Percentiles rank a stretch among this genome's conserved stretches.
phyloP scores from a whole-genome alignment of 2,888 invertebrate genomes.

The Pseudanteris insignis region DNA sequence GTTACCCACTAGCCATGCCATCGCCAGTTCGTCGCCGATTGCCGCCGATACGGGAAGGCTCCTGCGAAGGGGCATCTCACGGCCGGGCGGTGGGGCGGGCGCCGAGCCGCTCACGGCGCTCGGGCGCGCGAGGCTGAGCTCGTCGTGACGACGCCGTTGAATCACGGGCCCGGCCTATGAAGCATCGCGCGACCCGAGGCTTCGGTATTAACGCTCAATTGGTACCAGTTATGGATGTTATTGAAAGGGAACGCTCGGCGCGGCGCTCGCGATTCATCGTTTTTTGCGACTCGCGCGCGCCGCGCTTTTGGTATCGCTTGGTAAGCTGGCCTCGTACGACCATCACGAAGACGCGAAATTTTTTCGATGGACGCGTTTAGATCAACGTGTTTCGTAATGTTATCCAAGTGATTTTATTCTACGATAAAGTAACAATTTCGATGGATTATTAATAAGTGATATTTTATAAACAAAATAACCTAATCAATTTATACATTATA shows the following conservation, averaged over 20 bases:
- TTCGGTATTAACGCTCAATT: slow-evolving; percentile 1
- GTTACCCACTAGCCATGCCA: neutral
- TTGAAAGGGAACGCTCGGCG: slow-evolving; percentile 17
- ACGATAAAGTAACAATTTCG: neutral
- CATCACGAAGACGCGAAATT: too few relatives aligned
- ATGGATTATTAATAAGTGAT: too few relatives aligned
- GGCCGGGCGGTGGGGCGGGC: slow-evolving; percentile 24
- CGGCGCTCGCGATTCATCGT: too few relatives aligned
- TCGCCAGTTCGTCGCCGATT: slow-evolving; percentile 14
- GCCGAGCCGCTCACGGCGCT: slow-evolving; percentile 9
- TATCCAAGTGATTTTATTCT: too few relatives aligned
- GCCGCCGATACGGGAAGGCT: slow-evolving; percentile 36
- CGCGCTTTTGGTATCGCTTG: neutral
- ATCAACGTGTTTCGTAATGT: too few relatives aligned
- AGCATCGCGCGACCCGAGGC: slow-evolving; percentile 10
- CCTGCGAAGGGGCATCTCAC: slow-evolving; percentile 35
- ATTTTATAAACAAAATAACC: too few relatives aligned
- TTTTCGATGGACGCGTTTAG: too few relatives aligned
- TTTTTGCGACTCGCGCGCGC: neutral
- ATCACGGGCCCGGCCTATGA: slow-evolving; percentile 17
- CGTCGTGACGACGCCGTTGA: slow-evolving; percentile 17
- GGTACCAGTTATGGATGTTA: slow-evolving; percentile 16
- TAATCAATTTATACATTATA: too few relatives aligned
- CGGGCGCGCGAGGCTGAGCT: too few relatives aligned
- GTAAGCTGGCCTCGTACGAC: too few relatives aligned